These are phyloP conservation scores for Poeciliopsis turrubarensis DNA, from an alignment of 2,113 vertebrate genomes.

Conservation along the genomic window DNA sequence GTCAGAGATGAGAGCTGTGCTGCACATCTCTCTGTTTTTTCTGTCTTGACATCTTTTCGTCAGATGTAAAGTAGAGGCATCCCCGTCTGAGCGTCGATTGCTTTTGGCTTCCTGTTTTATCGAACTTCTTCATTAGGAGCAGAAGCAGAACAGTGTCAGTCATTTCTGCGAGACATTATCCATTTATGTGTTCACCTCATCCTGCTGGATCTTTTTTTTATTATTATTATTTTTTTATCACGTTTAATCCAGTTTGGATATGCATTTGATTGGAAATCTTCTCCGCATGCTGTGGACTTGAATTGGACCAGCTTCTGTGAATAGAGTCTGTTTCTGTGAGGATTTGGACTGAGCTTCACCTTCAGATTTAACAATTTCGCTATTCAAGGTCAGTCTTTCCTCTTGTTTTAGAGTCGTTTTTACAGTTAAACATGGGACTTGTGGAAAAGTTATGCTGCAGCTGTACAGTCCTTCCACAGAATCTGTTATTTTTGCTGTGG, in stretches of 20 bases:
- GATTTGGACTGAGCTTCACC: slow-evolving; percentile 44
- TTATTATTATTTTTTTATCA: not conserved
- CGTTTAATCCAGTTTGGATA: slow-evolving; percentile 7
- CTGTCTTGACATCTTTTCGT: slow-evolving; percentile 63
- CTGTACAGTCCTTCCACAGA: not conserved
- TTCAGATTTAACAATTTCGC: slow-evolving; percentile 14
- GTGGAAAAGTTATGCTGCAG: not conserved
- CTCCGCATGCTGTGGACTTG: slow-evolving; percentile 4
- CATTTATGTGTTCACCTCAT: slow-evolving; percentile 24
- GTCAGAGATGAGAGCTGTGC: slow-evolving; percentile 61
- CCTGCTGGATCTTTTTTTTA: slow-evolving; percentile 1
- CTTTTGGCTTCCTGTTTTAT: slow-evolving; percentile 68
- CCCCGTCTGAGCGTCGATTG: slow-evolving; percentile 65
- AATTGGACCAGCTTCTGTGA: slow-evolving; percentile 1
- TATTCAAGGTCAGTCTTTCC: slow-evolving; percentile 42
- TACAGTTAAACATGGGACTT: not conserved
- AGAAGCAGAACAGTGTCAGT: slow-evolving; percentile 21
- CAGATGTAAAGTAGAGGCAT: slow-evolving; percentile 60
- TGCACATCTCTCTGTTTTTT: slow-evolving; percentile 61
- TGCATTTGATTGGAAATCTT: not conserved
- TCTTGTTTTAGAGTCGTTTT: not conserved
- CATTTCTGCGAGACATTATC: slow-evolving; percentile 12
- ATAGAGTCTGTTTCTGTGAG: slow-evolving; percentile 36
- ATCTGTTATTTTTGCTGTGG: not conserved
- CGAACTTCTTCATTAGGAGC: slow-evolving; percentile 41